Evolutionary conservation across 2,797 vertebrate species (phyloP).

Genomic region (Furcifer pardalis): DNA sequence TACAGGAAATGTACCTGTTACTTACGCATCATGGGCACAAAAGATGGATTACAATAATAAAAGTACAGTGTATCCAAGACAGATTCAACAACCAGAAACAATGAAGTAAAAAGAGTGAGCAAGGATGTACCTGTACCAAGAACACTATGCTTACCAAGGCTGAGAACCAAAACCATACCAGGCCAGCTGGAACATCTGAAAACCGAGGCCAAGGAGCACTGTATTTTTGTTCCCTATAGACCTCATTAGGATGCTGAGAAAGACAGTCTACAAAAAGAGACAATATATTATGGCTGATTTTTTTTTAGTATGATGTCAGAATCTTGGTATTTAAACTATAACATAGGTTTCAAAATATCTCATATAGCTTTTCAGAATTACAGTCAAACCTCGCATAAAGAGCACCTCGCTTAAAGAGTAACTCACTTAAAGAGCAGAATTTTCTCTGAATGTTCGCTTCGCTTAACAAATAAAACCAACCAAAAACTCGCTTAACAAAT

Average conservation of each 20-base stretch:
- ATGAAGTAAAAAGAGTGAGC: background rate
- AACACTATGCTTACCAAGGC: conserved; percentile 83
- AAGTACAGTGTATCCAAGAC: background rate
- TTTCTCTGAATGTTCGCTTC: too few relatives aligned
- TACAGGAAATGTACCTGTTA: background rate
- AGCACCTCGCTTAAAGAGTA: too few relatives aligned
- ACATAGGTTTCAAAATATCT: background rate
- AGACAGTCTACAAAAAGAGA: conserved; percentile 83
- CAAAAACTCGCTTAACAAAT: too few relatives aligned
- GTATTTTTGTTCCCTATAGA: conserved; percentile 96
- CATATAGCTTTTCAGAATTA: background rate
- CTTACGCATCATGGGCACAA: background rate
- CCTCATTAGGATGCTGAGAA: conserved; percentile 90
- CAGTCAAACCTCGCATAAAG: too few relatives aligned
- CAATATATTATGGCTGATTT: background rate
- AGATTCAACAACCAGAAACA: background rate
- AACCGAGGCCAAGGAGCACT: conserved; percentile 91
- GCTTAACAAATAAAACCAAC: too few relatives aligned
- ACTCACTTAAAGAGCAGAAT: too few relatives aligned
- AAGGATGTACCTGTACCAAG: background rate
- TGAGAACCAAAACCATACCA: conserved; percentile 96
- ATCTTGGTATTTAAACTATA: background rate
- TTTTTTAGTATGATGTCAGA: background rate
- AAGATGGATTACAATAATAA: background rate
- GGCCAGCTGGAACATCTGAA: conserved; percentile 90